These are phyloP conservation scores for Eupithecia subumbrata DNA, from an alignment of 2,888 invertebrate genomes.

Conservation along the genomic window DNA sequence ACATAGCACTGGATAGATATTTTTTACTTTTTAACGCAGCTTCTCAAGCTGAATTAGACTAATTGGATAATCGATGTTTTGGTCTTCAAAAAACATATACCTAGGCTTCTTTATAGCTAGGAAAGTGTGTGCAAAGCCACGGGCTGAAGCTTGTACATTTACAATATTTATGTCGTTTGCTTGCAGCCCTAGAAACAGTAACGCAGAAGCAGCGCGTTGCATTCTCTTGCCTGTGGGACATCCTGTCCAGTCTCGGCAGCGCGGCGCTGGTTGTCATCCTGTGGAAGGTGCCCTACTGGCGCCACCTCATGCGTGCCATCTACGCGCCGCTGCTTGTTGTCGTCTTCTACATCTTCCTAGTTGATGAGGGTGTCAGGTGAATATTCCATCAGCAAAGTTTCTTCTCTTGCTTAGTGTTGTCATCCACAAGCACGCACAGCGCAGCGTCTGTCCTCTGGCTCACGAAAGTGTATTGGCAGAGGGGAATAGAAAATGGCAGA, in stretches of 20 bases:
- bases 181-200: conserved; percentile 71
- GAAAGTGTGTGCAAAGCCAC: too few relatives aligned
- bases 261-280: conserved; percentile 88
- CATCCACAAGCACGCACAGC: too few relatives aligned
- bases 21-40: too few relatives aligned
- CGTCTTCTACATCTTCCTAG: conserved; percentile 87
- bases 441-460: too few relatives aligned
- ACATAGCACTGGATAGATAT: too few relatives aligned
- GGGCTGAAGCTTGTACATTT: too few relatives aligned
- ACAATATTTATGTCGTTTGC: neutral
- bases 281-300: conserved; percentile 89
- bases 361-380: conserved; percentile 87
- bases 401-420: neutral
- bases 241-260: conserved; percentile 84
- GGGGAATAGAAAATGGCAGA: too few relatives aligned
- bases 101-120: too few relatives aligned
- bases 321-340: conserved; percentile 89
- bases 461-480: too few relatives aligned
- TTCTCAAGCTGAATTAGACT: too few relatives aligned
- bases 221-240: conserved; percentile 74
- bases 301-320: conserved; percentile 86
- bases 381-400: neutral
- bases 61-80: too few relatives aligned
- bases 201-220: conserved; percentile 73
- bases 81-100: too few relatives aligned